Percentiles rank a stretch among this genome's conserved stretches.
Conservation (phyloP, 2,113 vertebrate species). For the Rhea americana region DNA sequence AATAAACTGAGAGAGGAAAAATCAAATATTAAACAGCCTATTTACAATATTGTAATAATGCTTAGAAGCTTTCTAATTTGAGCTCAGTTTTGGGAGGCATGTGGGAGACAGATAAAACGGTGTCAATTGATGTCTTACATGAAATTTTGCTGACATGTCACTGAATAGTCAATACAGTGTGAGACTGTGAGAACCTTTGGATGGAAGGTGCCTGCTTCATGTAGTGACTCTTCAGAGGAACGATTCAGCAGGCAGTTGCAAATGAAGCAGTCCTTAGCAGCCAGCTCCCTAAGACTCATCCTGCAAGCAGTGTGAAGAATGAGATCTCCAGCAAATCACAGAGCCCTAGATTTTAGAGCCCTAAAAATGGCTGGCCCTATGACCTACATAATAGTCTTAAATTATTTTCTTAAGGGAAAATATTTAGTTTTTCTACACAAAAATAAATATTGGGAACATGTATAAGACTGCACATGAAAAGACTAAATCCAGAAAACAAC, state of each 20-base stretch:
- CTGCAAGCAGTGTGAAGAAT: neutral
- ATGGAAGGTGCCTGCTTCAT: neutral
- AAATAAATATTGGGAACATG: neutral
- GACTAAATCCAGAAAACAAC: neutral
- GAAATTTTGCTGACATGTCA: neutral
- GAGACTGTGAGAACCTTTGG: neutral
- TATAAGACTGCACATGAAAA: neutral
- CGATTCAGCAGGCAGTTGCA: neutral
- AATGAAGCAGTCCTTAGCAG: neutral
- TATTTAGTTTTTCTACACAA: neutral
- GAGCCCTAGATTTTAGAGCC: neutral
- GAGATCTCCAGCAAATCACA: neutral
- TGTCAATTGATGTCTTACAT: neutral
- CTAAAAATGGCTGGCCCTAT: neutral
- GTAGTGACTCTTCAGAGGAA: neutral
- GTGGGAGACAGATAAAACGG: neutral
- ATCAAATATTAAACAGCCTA: neutral
- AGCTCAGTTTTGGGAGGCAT: neutral
- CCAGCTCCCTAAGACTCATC: neutral
- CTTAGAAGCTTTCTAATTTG: neutral
- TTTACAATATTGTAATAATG: neutral
- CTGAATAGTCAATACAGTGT: neutral
- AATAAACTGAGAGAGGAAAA: neutral
- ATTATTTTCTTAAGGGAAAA: neutral
- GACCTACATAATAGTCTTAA: neutral